Evolutionary conservation across 2,888 invertebrate species (phyloP), one percentile per base, ranked within the genome.

Genomic region (Frankliniella intonsa): DNA sequence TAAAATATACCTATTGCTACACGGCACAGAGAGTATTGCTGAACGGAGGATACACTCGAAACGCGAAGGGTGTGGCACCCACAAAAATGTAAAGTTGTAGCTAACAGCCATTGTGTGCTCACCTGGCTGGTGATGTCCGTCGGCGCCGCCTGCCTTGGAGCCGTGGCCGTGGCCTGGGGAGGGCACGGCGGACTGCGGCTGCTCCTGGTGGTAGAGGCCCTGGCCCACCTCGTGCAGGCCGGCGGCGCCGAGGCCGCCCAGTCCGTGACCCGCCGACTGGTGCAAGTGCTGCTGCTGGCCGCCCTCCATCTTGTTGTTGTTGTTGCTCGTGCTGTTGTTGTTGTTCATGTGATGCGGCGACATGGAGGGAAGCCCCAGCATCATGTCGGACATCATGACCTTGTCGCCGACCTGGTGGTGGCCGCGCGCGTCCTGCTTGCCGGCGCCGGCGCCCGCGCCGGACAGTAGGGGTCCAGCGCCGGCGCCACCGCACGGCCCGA

Each of bases 401-500:
- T 50, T 65, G 50, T 81, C 69, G 69, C 69, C 69, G 69, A 85
- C 86, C 85, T 86, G 86, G 81, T 86, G 86, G 80, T 86, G 86
- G 11, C 85, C 85, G 25, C 85, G 82, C 12, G 85, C 82, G 81
- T 82, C 82, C 69, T 83, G 76, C 81, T 84, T 84, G 84, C 85
- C 79, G 83, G 84, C 84, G 84, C 85, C 79, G 83, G 84, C 84
- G 19, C 84, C 84, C 83, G 83, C 85, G 80, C 84, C 83, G 82
- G 83, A 82, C 50, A 84, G 80, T 84, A 82, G 83, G 81, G 83
- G 84, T 84, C 82, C 84, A 81, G 79, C 84, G 83, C 49, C 88
- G 86, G 91, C 88, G 84, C 88, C 89, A 14, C 93, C 89, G 83
- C 90, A 91, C 85, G 90, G 91, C 51, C 90, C 88, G 86, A 94